Percentiles rank a stretch among this genome's conserved stretches.
These are phyloP conservation scores for Troglohyphantes excavatus DNA, from an alignment of 2,888 invertebrate genomes.

Conservation along the genomic window DNA sequence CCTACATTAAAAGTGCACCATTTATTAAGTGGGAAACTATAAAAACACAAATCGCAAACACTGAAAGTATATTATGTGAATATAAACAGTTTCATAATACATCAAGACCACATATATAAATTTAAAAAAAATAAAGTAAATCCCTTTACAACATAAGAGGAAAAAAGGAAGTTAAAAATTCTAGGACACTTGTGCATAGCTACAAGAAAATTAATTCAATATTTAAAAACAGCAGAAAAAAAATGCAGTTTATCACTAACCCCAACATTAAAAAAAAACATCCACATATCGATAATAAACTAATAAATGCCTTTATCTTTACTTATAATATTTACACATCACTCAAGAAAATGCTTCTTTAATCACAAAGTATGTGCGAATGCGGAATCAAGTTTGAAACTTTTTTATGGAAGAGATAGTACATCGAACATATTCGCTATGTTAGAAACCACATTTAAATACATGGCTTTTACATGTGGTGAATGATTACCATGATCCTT, in stretches of 20 bases:
- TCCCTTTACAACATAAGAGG: background rate
- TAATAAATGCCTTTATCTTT: constrained; percentile 33
- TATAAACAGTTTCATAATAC: background rate
- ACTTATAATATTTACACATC: constrained; percentile 27
- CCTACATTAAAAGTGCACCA: too few relatives aligned
- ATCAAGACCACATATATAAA: background rate
- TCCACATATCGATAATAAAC: constrained; percentile 4
- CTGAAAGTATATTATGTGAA: background rate
- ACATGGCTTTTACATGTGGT: too few relatives aligned
- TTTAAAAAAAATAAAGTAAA: background rate
- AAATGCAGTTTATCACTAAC: background rate
- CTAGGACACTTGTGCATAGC: background rate
- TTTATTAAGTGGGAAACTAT: background rate
- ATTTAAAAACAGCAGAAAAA: background rate
- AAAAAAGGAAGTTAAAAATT: background rate
- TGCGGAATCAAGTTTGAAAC: constrained; percentile 8
- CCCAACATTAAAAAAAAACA: constrained; percentile 19
- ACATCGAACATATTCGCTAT: background rate
- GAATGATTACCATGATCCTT: too few relatives aligned
- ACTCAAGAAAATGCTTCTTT: constrained; percentile 14
- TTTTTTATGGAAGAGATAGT: background rate
- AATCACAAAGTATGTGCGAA: constrained; percentile 28
- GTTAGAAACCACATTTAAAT: too few relatives aligned
- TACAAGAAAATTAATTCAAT: background rate
- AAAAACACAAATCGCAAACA: background rate